Evolutionary conservation across 1,140 invertebrate species (phyloP).

Genomic region (Brachionus sp.): DNA sequence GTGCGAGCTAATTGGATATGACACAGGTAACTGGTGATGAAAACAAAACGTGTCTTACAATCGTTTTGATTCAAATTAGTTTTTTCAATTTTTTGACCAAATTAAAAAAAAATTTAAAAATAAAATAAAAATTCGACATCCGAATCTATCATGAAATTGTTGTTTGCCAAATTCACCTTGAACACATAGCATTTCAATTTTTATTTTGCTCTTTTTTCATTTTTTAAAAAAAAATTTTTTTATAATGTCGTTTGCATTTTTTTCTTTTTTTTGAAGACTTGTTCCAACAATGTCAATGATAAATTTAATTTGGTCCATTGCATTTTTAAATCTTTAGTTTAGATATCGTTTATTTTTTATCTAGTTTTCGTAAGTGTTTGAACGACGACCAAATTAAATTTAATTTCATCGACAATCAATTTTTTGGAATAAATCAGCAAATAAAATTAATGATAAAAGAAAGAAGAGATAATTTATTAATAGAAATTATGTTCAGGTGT

Average conservation of each 20-base stretch:
- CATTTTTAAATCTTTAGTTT: constrained; percentile 17
- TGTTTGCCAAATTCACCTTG: background rate
- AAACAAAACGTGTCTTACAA: background rate
- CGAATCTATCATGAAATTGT: constrained; percentile 5
- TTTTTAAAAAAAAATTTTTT: background rate
- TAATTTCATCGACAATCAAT: background rate
- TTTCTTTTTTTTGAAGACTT: background rate
- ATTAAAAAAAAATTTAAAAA: constrained; percentile 10
- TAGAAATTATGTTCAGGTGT: background rate
- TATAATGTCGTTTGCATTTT: background rate
- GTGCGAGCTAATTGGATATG: background rate
- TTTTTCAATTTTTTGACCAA: background rate
- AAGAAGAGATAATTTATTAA: background rate
- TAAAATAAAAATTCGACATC: constrained; percentile 3
- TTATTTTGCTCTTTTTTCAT: constrained; percentile 3
- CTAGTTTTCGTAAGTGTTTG: background rate
- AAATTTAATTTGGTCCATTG: background rate
- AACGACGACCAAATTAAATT: background rate
- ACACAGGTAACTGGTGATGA: background rate
- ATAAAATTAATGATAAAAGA: background rate
- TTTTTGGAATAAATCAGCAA: background rate
- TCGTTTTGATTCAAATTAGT: constrained; percentile 12
- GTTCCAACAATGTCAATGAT: background rate
- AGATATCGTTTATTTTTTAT: constrained; percentile 1
- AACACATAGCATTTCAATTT: constrained; percentile 32